phyloP scores from a whole-genome alignment of 1,140 invertebrate species.

The Propsilocerus akamusi region DNA sequence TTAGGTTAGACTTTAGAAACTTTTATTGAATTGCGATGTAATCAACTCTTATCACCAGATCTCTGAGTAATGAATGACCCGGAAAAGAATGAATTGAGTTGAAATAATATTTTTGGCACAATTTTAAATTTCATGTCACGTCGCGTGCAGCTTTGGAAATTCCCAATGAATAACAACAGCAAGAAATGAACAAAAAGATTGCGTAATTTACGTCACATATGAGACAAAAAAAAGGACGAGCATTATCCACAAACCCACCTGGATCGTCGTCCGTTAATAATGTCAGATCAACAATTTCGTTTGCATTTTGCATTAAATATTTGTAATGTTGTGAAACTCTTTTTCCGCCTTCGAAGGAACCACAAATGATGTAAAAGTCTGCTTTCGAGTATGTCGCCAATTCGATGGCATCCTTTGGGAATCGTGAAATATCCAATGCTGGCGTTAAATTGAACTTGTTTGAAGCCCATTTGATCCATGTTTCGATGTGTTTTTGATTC shows the following conservation, averaged over 20 bases:
- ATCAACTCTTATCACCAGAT: too few relatives aligned
- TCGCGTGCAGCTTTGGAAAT: too few relatives aligned
- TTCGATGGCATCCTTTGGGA: conserved; percentile 36
- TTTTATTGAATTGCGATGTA: too few relatives aligned
- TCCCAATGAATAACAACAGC: too few relatives aligned
- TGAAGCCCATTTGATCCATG: conserved; percentile 44
- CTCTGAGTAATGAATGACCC: too few relatives aligned
- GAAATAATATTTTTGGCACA: too few relatives aligned
- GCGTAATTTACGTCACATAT: too few relatives aligned
- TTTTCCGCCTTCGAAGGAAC: conserved; percentile 23
- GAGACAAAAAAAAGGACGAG: too few relatives aligned
- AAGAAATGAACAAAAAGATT: too few relatives aligned
- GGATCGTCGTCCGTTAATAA: conserved; percentile 22
- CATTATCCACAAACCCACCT: conserved; percentile 19
- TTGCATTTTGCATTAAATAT: conserved; percentile 25
- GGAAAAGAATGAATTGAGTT: too few relatives aligned
- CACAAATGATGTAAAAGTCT: conserved; percentile 28
- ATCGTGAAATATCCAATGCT: conserved; percentile 27
- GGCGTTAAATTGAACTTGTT: conserved; percentile 36
- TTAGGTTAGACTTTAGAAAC: too few relatives aligned
- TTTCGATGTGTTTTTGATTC: conserved; percentile 34
- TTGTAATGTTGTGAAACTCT: conserved; percentile 30
- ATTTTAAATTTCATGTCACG: too few relatives aligned
- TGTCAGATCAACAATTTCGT: conserved; percentile 28
- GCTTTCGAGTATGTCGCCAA: conserved; percentile 30